Conservation (phyloP, 2,113 vertebrate genomes). For the Steatornis caripensis region DNA sequence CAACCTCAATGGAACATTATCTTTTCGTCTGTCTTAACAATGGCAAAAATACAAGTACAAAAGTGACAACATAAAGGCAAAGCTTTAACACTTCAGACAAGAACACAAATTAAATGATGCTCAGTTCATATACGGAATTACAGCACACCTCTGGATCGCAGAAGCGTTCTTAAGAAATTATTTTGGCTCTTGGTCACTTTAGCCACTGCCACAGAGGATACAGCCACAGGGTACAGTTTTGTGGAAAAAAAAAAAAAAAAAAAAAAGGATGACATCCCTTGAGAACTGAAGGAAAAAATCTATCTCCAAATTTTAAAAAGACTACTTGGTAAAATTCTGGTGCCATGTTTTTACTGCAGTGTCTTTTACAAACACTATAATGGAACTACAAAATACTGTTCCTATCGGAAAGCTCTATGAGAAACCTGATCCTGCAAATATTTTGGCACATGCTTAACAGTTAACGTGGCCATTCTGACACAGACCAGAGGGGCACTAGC, state of each 20-base stretch:
- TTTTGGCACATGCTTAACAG: neutral
- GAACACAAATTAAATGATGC: neutral
- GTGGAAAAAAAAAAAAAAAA: neutral
- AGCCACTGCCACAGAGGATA: neutral
- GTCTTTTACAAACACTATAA: neutral
- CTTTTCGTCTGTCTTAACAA: conserved; percentile 37
- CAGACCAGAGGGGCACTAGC: neutral
- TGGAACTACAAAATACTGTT: neutral
- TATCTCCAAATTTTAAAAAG: neutral
- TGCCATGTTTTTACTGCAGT: neutral
- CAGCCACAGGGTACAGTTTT: neutral
- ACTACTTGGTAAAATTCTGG: neutral
- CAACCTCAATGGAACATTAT: conserved; percentile 1
- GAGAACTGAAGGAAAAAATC: neutral
- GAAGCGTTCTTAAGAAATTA: neutral
- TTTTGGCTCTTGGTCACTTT: neutral
- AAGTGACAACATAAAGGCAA: neutral
- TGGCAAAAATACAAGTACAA: neutral
- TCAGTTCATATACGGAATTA: neutral
- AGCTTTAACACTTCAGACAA: conserved; percentile 4
- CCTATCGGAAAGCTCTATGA: neutral
- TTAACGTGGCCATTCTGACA: neutral
- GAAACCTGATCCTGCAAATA: neutral
- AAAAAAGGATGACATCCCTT: neutral
- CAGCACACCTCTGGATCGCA: neutral